A percentile compares a stretch with the other conserved stretches of the same genome.
These are phyloP conservation scores for Dryas iulia DNA, from an alignment of 1,140 invertebrate genomes.

Conservation along the genomic window DNA sequence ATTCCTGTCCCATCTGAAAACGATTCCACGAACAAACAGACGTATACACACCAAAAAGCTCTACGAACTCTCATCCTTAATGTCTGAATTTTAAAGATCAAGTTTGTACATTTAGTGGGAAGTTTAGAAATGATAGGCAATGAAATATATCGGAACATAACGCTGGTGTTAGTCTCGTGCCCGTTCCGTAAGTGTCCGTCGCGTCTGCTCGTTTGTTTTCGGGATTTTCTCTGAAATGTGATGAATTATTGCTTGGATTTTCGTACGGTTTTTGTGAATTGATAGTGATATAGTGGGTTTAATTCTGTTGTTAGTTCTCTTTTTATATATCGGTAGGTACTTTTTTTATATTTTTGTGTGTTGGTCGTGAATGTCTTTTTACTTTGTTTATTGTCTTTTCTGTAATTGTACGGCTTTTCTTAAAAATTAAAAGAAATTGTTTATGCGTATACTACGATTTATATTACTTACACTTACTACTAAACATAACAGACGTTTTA, in stretches of 20 bases:
- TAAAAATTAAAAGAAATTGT: too few species aligned
- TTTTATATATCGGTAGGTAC: not conserved
- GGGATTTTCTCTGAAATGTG: constrained; percentile 1
- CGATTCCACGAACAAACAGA: not conserved
- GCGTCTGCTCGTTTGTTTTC: constrained; percentile 16
- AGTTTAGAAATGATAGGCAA: constrained; percentile 25
- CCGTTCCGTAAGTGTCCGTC: constrained; percentile 29
- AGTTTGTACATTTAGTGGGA: not conserved
- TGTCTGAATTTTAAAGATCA: not conserved
- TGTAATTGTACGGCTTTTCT: too few species aligned
- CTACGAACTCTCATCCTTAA: not conserved
- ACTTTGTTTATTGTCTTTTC: too few species aligned
- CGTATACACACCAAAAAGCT: not conserved
- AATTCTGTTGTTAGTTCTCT: too few species aligned
- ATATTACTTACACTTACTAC: too few species aligned
- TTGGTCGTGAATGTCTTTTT: not conserved
- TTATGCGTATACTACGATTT: too few species aligned
- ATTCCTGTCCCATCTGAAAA: constrained; percentile 53
- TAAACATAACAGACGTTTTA: too few species aligned
- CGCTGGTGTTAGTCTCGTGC: constrained; percentile 22
- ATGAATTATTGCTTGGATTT: not conserved
- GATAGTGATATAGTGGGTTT: not conserved
- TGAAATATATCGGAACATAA: constrained; percentile 20
- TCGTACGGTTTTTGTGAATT: not conserved
- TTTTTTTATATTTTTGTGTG: not conserved